Conservation (phyloP, 2,113 vertebrate species). For the Lophura nycthemera region DNA sequence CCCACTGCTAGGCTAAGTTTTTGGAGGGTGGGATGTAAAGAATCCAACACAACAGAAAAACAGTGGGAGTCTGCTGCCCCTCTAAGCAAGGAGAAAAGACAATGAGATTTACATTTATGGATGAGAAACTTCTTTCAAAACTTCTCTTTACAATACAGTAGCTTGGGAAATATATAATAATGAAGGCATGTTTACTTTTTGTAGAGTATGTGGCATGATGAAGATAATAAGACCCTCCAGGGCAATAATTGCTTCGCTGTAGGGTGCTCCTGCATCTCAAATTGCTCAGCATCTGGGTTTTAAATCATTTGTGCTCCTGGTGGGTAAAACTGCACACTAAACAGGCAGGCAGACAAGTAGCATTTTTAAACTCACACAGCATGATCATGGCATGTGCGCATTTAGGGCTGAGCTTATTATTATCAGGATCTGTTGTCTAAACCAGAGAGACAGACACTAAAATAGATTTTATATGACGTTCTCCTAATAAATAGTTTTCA, state of each 20-base stretch:
- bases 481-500: constrained; percentile 48
- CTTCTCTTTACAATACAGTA: constrained; percentile 32
- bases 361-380: constrained; percentile 72
- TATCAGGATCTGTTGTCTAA: constrained; percentile 62
- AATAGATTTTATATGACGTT: constrained; percentile 32
- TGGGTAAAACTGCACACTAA: constrained; percentile 64
- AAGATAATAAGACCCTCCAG: constrained; percentile 76
- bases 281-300: constrained; percentile 76
- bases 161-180: constrained; percentile 58
- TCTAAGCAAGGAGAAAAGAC: background rate
- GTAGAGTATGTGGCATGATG: constrained; percentile 71
- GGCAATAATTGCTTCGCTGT: constrained; percentile 77
- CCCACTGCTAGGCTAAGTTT: background rate
- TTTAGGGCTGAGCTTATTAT: constrained; percentile 70
- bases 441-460: constrained; percentile 38
- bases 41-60: background rate
- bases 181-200: constrained; percentile 71
- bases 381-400: constrained; percentile 64
- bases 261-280: constrained; percentile 76
- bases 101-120: background rate
- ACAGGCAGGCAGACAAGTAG: constrained; percentile 66
- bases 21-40: accelerated
- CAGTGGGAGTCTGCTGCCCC: background rate
- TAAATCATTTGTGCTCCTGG: constrained; percentile 74
- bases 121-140: constrained; percentile 30